Conservation (phyloP, 2,888 invertebrate species). For the Metopia argyrocephala region DNA sequence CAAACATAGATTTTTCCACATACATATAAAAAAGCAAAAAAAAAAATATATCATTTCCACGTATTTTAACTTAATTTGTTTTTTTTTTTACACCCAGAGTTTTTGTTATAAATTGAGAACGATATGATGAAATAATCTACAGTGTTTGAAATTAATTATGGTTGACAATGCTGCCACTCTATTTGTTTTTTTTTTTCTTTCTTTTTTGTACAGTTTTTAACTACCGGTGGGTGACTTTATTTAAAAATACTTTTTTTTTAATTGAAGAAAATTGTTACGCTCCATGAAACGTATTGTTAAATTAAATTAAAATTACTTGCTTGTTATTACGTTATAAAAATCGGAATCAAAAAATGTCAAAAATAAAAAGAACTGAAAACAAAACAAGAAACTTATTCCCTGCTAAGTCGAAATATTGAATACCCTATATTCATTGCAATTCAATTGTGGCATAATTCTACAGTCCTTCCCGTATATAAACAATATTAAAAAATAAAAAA, state of each 20-base stretch:
- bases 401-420: too few species aligned
- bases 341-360: too few species aligned
- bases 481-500: too few species aligned
- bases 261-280: conserved; percentile 4
- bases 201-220: not conserved
- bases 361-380: not conserved
- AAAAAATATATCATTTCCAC: not conserved
- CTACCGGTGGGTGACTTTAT: not conserved
- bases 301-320: conserved; percentile 23
- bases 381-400: too few species aligned
- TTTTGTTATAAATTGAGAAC: too few species aligned
- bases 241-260: not conserved
- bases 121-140: not conserved
- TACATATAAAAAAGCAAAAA: too few species aligned
- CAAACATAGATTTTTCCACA: too few species aligned
- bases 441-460: too few species aligned
- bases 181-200: not conserved
- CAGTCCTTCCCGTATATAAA: too few species aligned
- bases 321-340: not conserved
- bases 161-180: not conserved
- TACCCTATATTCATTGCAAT: too few species aligned
- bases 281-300: conserved; percentile 20
- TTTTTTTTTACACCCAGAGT: too few species aligned
- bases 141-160: not conserved
- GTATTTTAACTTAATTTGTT: not conserved